Conservation (phyloP, 1,140 invertebrate species). For the Hermetia illucens region DNA sequence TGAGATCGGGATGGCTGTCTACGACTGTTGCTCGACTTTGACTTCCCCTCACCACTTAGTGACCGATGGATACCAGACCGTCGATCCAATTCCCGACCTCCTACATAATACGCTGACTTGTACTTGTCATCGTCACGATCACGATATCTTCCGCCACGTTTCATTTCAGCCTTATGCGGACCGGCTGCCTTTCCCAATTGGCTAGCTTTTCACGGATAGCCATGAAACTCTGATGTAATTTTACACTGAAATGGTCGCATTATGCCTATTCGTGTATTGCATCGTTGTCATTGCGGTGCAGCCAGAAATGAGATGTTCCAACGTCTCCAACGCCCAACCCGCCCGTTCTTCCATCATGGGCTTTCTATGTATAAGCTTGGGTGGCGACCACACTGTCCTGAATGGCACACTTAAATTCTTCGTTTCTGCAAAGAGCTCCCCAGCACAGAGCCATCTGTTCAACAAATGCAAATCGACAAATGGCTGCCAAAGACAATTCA, state of each 20-base stretch:
- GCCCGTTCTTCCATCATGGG: no score
- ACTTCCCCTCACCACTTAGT: conserved; percentile 34
- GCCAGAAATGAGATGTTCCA: no score
- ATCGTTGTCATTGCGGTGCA: no score
- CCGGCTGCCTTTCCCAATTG: conserved; percentile 65
- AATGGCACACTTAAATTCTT: no score
- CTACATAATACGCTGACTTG: conserved; percentile 47
- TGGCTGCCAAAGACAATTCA: no score
- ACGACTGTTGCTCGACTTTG: conserved; percentile 8
- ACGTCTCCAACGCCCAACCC: no score
- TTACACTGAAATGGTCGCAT: conserved; percentile 99
- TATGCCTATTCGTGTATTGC: no score
- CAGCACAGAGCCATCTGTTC: no score
- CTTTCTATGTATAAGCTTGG: no score
- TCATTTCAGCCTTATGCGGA: conserved; percentile 54
- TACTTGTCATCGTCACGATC: conserved; percentile 42
- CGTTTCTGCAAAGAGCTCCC: no score
- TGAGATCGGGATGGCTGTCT: conserved; percentile 6
- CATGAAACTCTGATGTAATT: conserved; percentile 96
- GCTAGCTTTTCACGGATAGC: conserved; percentile 91
- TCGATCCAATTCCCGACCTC: conserved; percentile 51
- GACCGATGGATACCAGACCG: conserved; percentile 47
- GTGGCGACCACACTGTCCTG: no score
- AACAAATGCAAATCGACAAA: no score
- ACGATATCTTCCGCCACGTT: conserved; percentile 38